Base-by-base conservation (phyloP, 2,113 vertebrate species). In the Nibea coibor region DNA sequence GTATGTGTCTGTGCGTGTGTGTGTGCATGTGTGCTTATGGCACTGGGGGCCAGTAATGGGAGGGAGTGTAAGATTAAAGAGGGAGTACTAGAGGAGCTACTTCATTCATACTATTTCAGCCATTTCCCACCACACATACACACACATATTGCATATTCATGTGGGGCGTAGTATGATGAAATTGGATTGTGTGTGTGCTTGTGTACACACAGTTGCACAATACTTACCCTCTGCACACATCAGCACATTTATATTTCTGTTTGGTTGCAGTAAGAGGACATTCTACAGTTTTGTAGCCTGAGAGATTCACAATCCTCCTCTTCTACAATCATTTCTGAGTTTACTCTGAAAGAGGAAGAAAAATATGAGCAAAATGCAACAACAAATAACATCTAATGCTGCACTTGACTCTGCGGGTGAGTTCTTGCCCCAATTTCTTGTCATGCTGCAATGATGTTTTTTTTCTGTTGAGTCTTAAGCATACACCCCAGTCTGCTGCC, bases 91-190 rank as follows among this genome's bases (percentile, higher is more conserved):
- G 61, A 42, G 26, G 42, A 83, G 80, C 53, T 61, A 53, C 26
- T 91, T 78, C 72, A 86, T 85, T 90, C 72, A 88, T 72, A 81
- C 68, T 58, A 59, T 82, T 88, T 75, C 50, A 66, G 45, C 82
- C 78, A 82, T 76, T 85, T 58, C 26, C 67, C 14, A 51, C 65
- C 50, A 20, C 51, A 10, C 19, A 53, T n/a, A 22, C 51, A 53
- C 50, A 53, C 20, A 54, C 51, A 22, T n/a, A 54, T 83, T 61
- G 54, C 75, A 88, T 80, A 81, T 84, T 84, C 73, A 89, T 85
- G 83, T 66, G 39, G 72, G 71, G 58, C 68, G 65, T 75, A 83
- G 53, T 57, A 75, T 77, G 80, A 85, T 42, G 56, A 79, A 85
- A 82, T 72, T 80, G 83, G 50, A 76, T 77, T 70, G 71, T 76